phyloP scores from a whole-genome alignment of 2,113 vertebrate species.

The Panurus biarmicus region DNA sequence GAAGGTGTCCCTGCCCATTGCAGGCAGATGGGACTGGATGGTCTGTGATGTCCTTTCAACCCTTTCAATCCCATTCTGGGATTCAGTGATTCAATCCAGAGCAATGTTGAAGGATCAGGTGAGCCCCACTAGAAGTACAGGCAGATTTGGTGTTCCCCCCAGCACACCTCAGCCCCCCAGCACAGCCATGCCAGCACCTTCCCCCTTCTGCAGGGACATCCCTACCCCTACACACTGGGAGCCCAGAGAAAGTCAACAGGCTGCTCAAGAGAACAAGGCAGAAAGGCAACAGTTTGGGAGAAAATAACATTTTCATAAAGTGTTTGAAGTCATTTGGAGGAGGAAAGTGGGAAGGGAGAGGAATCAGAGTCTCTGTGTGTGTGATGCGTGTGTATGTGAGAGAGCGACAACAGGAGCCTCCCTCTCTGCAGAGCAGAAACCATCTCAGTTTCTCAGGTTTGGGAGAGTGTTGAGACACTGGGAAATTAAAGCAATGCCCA shows the following conservation, averaged over 20 bases:
- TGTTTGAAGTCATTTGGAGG: constrained; percentile 7
- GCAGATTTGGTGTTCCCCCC: background rate
- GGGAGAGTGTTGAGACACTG: background rate
- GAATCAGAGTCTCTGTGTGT: background rate
- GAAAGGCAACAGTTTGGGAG: constrained; percentile 11
- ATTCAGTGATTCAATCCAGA: background rate
- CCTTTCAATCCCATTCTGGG: background rate
- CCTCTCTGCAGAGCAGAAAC: background rate
- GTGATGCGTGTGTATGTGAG: background rate
- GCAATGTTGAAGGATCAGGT: background rate
- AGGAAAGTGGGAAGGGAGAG: constrained; percentile 31
- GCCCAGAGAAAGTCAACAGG: background rate
- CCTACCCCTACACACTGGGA: background rate
- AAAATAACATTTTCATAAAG: constrained; percentile 17
- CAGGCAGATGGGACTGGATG: background rate
- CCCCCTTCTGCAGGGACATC: background rate
- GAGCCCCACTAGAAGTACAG: background rate
- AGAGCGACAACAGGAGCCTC: background rate
- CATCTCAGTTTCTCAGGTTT: background rate
- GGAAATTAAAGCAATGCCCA: background rate
- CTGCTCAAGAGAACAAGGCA: background rate
- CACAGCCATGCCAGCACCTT: background rate
- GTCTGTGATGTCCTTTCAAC: background rate
- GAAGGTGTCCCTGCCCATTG: background rate
- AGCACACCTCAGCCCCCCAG: background rate